Evolutionary conservation across 2,888 invertebrate species (phyloP), one percentile per base, ranked within the genome.

Genomic region (Idaea biselata): DNA sequence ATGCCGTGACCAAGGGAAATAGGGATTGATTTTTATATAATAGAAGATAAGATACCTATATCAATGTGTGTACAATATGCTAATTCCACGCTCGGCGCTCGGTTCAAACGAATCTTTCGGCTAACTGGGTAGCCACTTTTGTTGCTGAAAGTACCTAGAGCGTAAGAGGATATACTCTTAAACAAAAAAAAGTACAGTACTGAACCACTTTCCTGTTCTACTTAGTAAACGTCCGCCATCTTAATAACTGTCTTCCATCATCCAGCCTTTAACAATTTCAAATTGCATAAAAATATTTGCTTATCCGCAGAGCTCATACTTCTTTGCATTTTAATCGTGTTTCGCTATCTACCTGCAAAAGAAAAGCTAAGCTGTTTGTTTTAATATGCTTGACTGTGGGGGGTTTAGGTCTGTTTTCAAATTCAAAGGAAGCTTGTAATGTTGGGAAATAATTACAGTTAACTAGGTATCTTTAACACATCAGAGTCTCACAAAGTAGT

Each of bases 371-470:
- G 44, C 44, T 8, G 44, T 44, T 44, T 44, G 44, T 44, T 44
- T 44, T 44, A 2, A 44, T 14, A 44, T 44, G 14, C 44, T 14
- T 14, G 3, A 44, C 44, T 44, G 44, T 14, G 44, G 44, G 32
- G 6, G 14, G 8, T 44, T 44, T 44, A 32, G 11, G 6, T 32
- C 32, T 44, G 11, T 44, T 44, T 44, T 44, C 3, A 44, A 44
- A 44, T 44, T 44, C 44, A 44, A 44, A 44, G 44, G 44, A 44
- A 44, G 44, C 44, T 44, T 44, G 8, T 54, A 32, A 31, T 16
- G 32, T 69, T 63, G 63, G n/a, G 67, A 71, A 68, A 60, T 66
- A 67, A 71, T 73, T 69, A 69, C 67, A 58, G 16, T 14, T 44
- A 44, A 6, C 67, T 67, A n/a, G n/a, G n/a, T n/a, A 61, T 60